Base-by-base conservation (phyloP, 2,113 vertebrate genomes). In the Asarcornis scutulata region DNA sequence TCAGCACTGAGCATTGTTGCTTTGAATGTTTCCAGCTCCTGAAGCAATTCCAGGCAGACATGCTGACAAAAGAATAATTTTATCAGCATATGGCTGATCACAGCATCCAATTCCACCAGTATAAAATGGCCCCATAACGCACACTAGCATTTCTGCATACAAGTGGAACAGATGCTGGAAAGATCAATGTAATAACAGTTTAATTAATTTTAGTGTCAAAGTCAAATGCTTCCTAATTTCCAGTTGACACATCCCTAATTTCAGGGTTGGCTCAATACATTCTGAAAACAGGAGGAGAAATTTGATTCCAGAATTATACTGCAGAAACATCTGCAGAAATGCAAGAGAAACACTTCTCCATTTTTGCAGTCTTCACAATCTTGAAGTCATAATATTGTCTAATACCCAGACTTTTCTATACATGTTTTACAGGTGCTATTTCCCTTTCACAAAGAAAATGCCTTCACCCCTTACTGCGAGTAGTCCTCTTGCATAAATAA, bases 141-240 rank as follows among this genome's bases (percentile, higher is more conserved):
- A 87, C 86, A 83, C 71, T 38, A 89, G 71, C 91, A 80, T 87
- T 95, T 76, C 88, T 87, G 86, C 71, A 52, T 63, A 83, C n/a
- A 82, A 93, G 86, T 80, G 81, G 74, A 97, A 95, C 95, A 96
- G 94, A 92, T 95, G 95, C 86, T 93, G 91, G 75, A 84, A 81
- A 96, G 93, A 95, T 93, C 63, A 89, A 36, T 42, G 74, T 86
- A 95, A 89, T 83, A 91, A 82, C 80, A 58, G 66, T 95, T 97
- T 95, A 91, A 96, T 95, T 96, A 94, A 92, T 96, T 96, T 96
- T 93, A 91, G 83, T 69, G 62, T 93, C 83, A 93, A 94, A 96
- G 69, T 96, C 86, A 95, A 94, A 91, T 73, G 81, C 86, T 89
- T 87, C 81, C 83, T 93, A 92, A 94, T 91, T 96, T 97, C 67